Base-by-base conservation (phyloP, 2,797 vertebrate species). In the Pangasius sanitwongsei region DNA sequence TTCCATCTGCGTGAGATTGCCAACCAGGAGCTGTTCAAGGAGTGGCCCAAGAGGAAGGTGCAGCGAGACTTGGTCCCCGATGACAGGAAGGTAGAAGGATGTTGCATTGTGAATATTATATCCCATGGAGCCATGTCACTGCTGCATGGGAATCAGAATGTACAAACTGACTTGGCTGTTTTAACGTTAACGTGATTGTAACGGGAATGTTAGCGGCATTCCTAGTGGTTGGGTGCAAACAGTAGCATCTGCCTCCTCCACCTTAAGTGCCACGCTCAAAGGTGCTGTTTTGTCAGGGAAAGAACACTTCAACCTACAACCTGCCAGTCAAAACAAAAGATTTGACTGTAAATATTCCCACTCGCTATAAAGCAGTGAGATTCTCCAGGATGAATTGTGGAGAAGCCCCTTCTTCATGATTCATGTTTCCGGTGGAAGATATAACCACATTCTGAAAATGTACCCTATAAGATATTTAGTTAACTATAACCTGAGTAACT, bases 11-110 rank as follows among this genome's bases (percentile, higher is more conserved):
- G 98, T 31, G 97, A 99, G 92, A 96, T 99, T 12, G 98, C 97
- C 91, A 97, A 96, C 91, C 97, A 97, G 53, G 98, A 99, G 20
- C 95, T 98, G 92, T 96, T 96, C 89, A 98, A 98, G 93, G 98
- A 99, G 90, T 99, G 98, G 98, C 97, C 98, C 83, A 98, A 98
- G 95, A 97, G 97, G 91, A 99, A 98, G 95, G 97, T 99, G 67
- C 97, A 97, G 91, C 97, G 96, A 4, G 98, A 99, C 94, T 95
- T 99, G 91, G 98, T 99, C 83, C 98, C 98, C 0, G 98, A 99
- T 57, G 98, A 98, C 92, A 96, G 97, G 82, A 99, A 99, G 97
- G 97, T 97, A 88, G 65, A 59, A 1, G 1, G 83, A n/a, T 48
- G 28, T 82, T 78, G 37, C 31, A 37, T 2, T 70, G 31, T 70